Percentiles rank a stretch among this genome's conserved stretches.
Conservation (phyloP, 1,140 invertebrate genomes). For the Drosophila malerkotliana region DNA sequence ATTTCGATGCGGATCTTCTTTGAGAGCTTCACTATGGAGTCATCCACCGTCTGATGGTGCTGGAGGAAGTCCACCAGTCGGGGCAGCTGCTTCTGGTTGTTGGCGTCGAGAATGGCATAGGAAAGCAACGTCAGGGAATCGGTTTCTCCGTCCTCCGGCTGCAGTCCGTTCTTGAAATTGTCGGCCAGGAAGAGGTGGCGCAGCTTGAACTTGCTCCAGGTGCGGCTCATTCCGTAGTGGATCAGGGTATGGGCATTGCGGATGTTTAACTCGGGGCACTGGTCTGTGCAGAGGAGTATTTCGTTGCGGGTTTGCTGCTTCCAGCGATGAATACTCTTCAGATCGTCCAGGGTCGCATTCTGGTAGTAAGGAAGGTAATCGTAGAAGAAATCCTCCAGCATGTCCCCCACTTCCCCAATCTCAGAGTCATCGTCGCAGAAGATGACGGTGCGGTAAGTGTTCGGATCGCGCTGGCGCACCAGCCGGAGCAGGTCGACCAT, state of each 20-base stretch:
- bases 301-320: conserved; percentile 1
- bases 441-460: conserved; percentile 37
- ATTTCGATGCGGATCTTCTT: conserved; percentile 25
- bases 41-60: conserved; percentile 42
- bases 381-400: conserved; percentile 7
- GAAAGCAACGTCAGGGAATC: conserved; percentile 7
- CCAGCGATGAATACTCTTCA: conserved; percentile 36
- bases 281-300: conserved; percentile 52
- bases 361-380: conserved; percentile 57
- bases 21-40: conserved; percentile 15
- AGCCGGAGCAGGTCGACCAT: neutral
- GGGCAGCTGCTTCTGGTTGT: conserved; percentile 47
- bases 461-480: conserved; percentile 38
- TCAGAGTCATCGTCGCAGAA: conserved; percentile 42
- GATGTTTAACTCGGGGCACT: conserved; percentile 55
- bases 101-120: conserved; percentile 45
- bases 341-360: conserved; percentile 12
- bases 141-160: rapidly evolving
- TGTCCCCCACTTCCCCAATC: conserved; percentile 8
- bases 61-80: conserved; percentile 56
- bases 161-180: conserved; percentile 22
- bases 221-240: conserved; percentile 46
- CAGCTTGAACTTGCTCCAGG: conserved; percentile 56
- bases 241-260: conserved; percentile 52
- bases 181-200: conserved; percentile 35